Evolutionary conservation across 2,113 vertebrate genomes (phyloP), one percentile per base, ranked within the genome.

Genomic region (Peromyscus polionotus): DNA sequence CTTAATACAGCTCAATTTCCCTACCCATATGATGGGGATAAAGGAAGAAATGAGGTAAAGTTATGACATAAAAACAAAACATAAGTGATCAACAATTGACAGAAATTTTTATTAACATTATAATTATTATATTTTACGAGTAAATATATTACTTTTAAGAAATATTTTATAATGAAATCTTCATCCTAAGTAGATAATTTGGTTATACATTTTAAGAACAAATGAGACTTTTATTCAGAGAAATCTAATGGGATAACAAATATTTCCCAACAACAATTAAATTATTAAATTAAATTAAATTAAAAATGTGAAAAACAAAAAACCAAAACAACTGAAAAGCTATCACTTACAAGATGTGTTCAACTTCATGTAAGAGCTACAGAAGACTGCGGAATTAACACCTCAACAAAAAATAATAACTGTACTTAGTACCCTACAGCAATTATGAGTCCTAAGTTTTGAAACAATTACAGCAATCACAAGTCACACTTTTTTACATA

Each of bases 111-210:
- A 65, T 85, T 61, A 26, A 6, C 5, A 48, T 65, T 73, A 88
- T 92, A 14, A 73, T 90, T 77, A 96, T 59, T 79, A n/a, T 12
- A 87, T 7, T 80, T 65, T 16, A 94, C 28, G 59, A 51, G n/a
- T 76, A 54, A 67, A 68, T 33, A 17, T 91, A 61, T 2, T 84
- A 75, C 11, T 9, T 31, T 31, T 48, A 75, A 51, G 36, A 63
- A 90, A 83, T 54, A 92, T 61, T 83, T 77, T 28, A 77, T 77
- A 96, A 76, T 48, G 75, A 81, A 86, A 28, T 59, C 54, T 76
- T 90, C 7, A 94, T 95, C n/a, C 45, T 80, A 48, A 83, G 3
- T 86, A 26, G 4, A 45, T 81, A 86, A 79, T 10, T 48, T 77
- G 24, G 86, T 3, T 7, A 16, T 33, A 3, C 2, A 83, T 17